Evolutionary conservation across 2,888 invertebrate species (phyloP).

Genomic region (Hydroisotoma schaefferi): DNA sequence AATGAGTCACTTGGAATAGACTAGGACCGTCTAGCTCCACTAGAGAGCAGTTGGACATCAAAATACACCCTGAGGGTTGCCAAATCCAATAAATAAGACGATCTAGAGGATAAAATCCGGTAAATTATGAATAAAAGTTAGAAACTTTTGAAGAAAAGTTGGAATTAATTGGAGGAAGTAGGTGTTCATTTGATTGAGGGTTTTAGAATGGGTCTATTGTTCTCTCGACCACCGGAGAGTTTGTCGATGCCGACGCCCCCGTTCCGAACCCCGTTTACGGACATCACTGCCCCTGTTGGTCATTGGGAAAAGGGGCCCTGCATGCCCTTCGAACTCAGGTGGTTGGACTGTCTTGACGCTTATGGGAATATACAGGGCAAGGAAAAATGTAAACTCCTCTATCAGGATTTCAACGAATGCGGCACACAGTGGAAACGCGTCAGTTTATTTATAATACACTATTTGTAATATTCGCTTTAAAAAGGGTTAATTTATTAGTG

Average conservation of each 20-base stretch:
- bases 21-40: no score
- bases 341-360: slow-evolving; percentile 75
- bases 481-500: no score
- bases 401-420: slow-evolving; percentile 71
- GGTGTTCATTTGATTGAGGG: no score
- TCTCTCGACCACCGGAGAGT: slow-evolving; percentile 26
- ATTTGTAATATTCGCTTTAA: neutral
- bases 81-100: no score
- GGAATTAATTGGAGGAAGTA: no score
- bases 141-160: no score
- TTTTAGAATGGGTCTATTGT: slow-evolving; percentile 29
- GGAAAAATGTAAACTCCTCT: slow-evolving; percentile 60
- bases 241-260: slow-evolving; percentile 56
- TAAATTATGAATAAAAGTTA: no score
- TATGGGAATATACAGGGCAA: slow-evolving; percentile 67
- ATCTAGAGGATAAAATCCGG: no score
- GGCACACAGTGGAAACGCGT: slow-evolving; percentile 62
- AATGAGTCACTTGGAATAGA: no score
- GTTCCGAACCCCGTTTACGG: slow-evolving; percentile 67
- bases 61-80: no score
- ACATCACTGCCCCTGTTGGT: slow-evolving; percentile 60
- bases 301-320: slow-evolving; percentile 65
- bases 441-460: neutral
- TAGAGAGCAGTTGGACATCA: no score
- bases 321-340: slow-evolving; percentile 64